Evolutionary conservation across 2,113 vertebrate genomes (phyloP).

Genomic region (Camelus bactrianus): DNA sequence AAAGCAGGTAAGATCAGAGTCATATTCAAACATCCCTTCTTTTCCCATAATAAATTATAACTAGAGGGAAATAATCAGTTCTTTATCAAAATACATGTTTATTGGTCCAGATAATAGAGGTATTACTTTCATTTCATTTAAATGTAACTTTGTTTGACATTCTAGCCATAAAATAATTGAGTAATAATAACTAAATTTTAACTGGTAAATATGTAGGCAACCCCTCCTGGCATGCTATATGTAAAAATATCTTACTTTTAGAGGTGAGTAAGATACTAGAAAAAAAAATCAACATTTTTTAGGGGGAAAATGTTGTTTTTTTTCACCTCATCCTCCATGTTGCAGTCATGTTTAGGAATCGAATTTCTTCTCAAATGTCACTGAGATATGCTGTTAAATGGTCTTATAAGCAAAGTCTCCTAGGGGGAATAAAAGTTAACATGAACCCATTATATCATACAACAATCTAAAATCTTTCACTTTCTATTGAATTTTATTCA

Average conservation of each 20-base stretch:
- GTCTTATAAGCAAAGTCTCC: conserved; percentile 69
- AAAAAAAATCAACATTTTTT: background rate
- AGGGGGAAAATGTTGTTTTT: background rate
- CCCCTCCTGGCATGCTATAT: background rate
- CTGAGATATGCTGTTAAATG: conserved; percentile 3
- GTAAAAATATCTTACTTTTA: conserved; percentile 7
- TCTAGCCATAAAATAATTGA: conserved; percentile 18
- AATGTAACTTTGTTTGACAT: conserved; percentile 6
- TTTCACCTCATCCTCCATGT: conserved; percentile 40
- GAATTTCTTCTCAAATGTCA: conserved; percentile 77
- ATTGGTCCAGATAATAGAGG: background rate
- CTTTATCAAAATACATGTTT: conserved; percentile 16
- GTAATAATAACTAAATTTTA: conserved; percentile 33
- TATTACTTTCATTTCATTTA: conserved; percentile 15
- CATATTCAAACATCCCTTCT: background rate
- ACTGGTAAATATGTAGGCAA: background rate
- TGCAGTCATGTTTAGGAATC: conserved; percentile 52
- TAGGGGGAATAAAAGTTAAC: conserved; percentile 68
- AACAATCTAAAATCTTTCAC: conserved; percentile 61
- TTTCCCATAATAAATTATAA: conserved; percentile 20
- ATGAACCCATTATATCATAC: conserved; percentile 74
- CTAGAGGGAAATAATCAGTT: background rate
- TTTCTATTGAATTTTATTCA: conserved; percentile 44
- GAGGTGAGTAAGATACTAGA: background rate
- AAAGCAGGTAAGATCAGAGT: background rate